Conservation (phyloP, 92 coral and sea anemone genomes). For the Umimayanthus chanpuru region DNA sequence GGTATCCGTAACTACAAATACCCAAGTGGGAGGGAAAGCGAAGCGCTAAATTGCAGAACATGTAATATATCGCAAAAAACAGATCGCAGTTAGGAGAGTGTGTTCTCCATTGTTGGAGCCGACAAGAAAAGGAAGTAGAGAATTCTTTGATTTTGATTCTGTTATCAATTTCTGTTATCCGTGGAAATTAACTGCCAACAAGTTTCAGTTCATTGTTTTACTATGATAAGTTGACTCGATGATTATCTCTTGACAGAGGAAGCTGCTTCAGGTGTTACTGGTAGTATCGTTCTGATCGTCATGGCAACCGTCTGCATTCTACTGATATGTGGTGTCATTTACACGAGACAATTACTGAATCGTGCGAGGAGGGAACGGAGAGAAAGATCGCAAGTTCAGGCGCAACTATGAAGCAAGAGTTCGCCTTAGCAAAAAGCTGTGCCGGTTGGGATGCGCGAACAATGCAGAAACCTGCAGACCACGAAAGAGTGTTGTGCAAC, state of each 20-base stretch:
- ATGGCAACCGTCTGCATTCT: not conserved
- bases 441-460: not conserved
- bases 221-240: too few relatives aligned
- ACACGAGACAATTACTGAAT: constrained; percentile 17
- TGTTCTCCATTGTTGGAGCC: too few relatives aligned
- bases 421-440: not conserved
- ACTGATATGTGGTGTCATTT: constrained; percentile 19
- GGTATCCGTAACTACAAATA: too few relatives aligned
- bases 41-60: not conserved
- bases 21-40: not conserved
- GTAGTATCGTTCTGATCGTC: not conserved
- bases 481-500: not conserved
- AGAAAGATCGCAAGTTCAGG: not conserved
- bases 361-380: constrained; percentile 19
- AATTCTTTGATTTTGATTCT: too few relatives aligned
- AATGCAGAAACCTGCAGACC: not conserved
- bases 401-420: not conserved
- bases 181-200: not conserved
- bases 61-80: not conserved
- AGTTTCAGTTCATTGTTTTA: not conserved
- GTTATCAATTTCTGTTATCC: too few relatives aligned
- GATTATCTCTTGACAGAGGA: not conserved
- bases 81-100: too few relatives aligned
- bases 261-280: not conserved
- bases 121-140: too few relatives aligned